Evolutionary conservation across 2,113 vertebrate species (phyloP).

Genomic region (Hippocampus guttulatus): DNA sequence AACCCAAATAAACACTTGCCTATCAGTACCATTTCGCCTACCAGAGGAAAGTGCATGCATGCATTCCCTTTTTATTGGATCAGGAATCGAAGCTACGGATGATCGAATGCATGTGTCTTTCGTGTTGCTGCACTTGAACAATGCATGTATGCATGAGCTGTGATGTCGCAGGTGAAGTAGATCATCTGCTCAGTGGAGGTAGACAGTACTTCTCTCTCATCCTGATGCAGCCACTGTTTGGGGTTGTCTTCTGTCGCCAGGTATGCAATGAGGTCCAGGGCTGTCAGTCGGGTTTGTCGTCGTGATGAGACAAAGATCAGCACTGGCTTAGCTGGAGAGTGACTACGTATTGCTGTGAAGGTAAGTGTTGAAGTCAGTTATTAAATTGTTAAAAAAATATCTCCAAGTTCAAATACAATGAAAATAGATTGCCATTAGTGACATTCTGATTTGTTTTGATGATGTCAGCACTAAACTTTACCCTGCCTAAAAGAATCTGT

Average conservation of each 20-base stretch:
- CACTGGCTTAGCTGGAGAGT: slow-evolving; percentile 95
- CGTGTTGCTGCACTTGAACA: background rate
- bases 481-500: too few relatives aligned
- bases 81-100: background rate
- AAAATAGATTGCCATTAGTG: too few relatives aligned
- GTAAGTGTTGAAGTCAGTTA: background rate
- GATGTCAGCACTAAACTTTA: too few relatives aligned
- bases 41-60: too few relatives aligned
- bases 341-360: slow-evolving; percentile 86
- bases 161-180: background rate
- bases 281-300: slow-evolving; percentile 93
- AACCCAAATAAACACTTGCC: too few relatives aligned
- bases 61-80: too few relatives aligned
- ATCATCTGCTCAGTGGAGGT: background rate
- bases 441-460: too few relatives aligned
- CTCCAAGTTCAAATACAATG: too few relatives aligned
- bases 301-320: slow-evolving; percentile 97
- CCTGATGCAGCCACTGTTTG: slow-evolving; percentile 98
- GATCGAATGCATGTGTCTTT: background rate
- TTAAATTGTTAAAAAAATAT: background rate
- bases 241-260: slow-evolving; percentile 95
- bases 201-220: slow-evolving; percentile 86
- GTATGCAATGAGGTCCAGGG: slow-evolving; percentile 93
- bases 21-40: too few relatives aligned
- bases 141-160: background rate